phyloP scores from a whole-genome alignment of 2,797 vertebrate species.

The Orestias chungarensis region DNA sequence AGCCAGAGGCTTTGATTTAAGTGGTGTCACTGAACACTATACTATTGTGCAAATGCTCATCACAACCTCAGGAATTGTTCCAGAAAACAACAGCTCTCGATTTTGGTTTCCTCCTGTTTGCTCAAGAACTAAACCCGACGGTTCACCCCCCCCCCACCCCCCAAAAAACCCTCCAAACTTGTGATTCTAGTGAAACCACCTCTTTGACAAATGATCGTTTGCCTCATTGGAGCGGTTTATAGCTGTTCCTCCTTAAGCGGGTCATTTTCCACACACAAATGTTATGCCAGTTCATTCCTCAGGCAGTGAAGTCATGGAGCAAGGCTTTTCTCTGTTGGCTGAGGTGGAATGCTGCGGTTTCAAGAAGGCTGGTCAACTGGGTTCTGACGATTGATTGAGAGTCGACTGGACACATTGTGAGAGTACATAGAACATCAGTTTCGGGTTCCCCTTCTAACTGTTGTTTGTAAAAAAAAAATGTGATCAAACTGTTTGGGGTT shows the following conservation, averaged over 20 bases:
- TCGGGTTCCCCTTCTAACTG: background rate
- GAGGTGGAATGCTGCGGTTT: slow-evolving; percentile 78
- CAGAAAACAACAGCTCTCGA: slow-evolving; percentile 27
- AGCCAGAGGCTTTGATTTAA: slow-evolving; percentile 46
- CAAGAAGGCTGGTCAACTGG: slow-evolving; percentile 39
- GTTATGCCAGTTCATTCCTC: slow-evolving; percentile 78
- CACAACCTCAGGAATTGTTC: slow-evolving; percentile 43
- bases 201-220: slow-evolving; percentile 47
- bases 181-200: slow-evolving; percentile 36
- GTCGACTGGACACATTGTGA: slow-evolving; percentile 46
- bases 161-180: slow-evolving; percentile 3
- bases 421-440: slow-evolving; percentile 31
- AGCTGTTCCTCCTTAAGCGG: slow-evolving; percentile 51
- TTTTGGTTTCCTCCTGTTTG: slow-evolving; percentile 30
- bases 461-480: background rate
- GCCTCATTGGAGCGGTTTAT: slow-evolving; percentile 30
- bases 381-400: slow-evolving; percentile 36
- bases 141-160: background rate
- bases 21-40: slow-evolving; percentile 22
- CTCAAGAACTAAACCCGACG: slow-evolving; percentile 30
- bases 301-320: slow-evolving; percentile 77
- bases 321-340: slow-evolving; percentile 60
- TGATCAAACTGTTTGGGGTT: background rate
- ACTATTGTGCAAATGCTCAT: slow-evolving; percentile 50
- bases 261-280: slow-evolving; percentile 64